phyloP scores from a whole-genome alignment of 2,888 invertebrate species.

The Panzeria rudis region DNA sequence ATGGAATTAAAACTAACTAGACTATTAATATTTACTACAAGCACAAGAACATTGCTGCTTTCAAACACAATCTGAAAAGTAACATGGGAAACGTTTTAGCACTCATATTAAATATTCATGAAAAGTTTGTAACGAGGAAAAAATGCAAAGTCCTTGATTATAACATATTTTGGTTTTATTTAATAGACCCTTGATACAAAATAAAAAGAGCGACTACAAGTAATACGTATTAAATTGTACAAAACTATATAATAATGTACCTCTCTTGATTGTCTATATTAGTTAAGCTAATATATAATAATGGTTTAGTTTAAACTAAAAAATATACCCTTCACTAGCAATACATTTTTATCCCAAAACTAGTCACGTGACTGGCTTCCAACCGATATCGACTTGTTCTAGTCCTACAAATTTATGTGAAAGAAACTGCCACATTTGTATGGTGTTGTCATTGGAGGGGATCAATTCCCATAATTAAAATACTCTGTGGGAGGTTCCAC shows the following conservation, averaged over 20 bases:
- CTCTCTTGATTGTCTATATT: no score
- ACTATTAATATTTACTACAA: constrained; percentile 34
- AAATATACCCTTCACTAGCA: no score
- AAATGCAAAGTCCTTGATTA: neutral
- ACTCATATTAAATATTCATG: constrained; percentile 40
- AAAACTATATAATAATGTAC: neutral
- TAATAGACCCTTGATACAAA: neutral
- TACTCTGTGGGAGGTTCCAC: no score
- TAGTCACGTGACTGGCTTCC: no score
- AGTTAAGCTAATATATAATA: no score
- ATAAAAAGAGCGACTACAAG: neutral
- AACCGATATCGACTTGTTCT: no score
- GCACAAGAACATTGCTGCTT: neutral
- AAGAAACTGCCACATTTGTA: no score
- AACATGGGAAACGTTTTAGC: constrained; percentile 16
- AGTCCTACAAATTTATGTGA: no score
- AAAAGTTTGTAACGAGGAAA: neutral
- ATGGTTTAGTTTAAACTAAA: no score
- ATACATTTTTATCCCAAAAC: no score
- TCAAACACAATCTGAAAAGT: neutral
- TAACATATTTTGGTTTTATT: neutral
- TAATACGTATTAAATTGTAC: neutral
- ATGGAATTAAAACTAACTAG: constrained; percentile 36
- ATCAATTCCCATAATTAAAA: no score
- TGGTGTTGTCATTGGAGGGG: no score